Base-by-base conservation (phyloP, 2,797 vertebrate genomes). In the Siniperca obscura region DNA sequence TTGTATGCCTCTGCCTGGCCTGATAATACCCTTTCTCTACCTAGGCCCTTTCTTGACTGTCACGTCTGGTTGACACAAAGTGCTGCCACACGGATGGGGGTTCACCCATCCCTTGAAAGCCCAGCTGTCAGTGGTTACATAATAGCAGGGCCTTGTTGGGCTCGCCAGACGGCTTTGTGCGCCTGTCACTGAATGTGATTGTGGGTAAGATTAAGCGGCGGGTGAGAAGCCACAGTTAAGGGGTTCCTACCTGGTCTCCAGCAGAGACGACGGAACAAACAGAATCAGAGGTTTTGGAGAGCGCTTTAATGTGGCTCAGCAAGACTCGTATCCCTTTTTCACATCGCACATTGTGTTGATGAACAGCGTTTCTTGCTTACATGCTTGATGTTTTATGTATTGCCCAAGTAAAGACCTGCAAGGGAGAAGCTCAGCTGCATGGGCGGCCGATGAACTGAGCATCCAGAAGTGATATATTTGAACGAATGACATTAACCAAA, bases 81-180 rank as follows among this genome's bases (percentile, higher is more conserved):
- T 95, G 94, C 94, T 94, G 93, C 93, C 93, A 92, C 91, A 87
- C 86, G 82, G 94, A 94, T 94, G 87, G 93, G 93, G 91, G 85
- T 87, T 89, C 89, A 90, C 94, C 93, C 93, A 92, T 93, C 92
- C 93, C 90, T 93, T 91, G 90, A 92, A 93, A 91, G 92, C 94
- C 94, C 95, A 96, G 95, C 95, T 96, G 95, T 96, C 94, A 91
- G 87, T 78, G 81, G 94, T 96, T 96, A 96, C 94, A 96, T 96
- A 96, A 96, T 95, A 95, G 95, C 91, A 53, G 87, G 93, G 93
- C 91, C 94, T 95, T 94, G 96, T 95, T 91, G 94, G 94, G 88
- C 90, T 94, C 65, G 88, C 89, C 73, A 90, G 91, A 92, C 83
- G 82, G 94, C 95, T 96, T 96, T 96, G 95, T 96, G 93, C 34